Evolutionary conservation across 2,888 invertebrate genomes (phyloP).

Genomic region (Lydus trimaculatus): DNA sequence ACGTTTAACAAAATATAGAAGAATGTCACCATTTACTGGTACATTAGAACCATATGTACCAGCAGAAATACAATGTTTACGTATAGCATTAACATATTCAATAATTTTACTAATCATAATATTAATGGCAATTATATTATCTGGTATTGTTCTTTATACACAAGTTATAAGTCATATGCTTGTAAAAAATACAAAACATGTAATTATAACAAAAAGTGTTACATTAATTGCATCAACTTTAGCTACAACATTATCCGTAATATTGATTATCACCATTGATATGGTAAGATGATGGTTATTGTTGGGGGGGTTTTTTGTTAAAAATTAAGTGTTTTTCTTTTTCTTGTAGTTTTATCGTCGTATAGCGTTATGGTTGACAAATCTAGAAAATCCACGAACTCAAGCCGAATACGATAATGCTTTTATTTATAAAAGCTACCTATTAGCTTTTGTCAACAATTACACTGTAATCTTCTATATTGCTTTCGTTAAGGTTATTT

Average conservation of each 20-base stretch:
- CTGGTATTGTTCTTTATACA: conserved; percentile 45
- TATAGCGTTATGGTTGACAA: conserved; percentile 50
- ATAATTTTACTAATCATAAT: conserved; percentile 31
- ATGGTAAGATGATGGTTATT: too few relatives aligned
- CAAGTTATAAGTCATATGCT: conserved; percentile 36
- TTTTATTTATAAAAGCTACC: conserved; percentile 55
- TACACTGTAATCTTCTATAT: conserved; percentile 55
- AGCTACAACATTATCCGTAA: conserved; percentile 44
- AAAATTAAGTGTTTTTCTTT: conserved; percentile 4
- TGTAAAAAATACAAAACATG: conserved; percentile 21
- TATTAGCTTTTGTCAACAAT: conserved; percentile 55
- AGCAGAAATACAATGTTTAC: conserved; percentile 5
- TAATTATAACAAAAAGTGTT: conserved; percentile 33
- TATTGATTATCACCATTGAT: conserved; percentile 47
- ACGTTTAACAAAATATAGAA: conserved; percentile 27
- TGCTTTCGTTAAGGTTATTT: conserved; percentile 58
- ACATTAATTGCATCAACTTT: conserved; percentile 38
- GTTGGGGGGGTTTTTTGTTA: conserved; percentile 3
- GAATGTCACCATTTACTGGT: conserved; percentile 31
- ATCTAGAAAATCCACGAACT: conserved; percentile 57
- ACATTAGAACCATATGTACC: conserved; percentile 35
- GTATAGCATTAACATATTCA: conserved; percentile 26
- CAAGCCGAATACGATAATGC: conserved; percentile 53
- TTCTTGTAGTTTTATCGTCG: conserved; percentile 49
- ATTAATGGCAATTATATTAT: conserved; percentile 39